Conservation (phyloP, 2,888 invertebrate genomes). For the Campoplex capitator region DNA sequence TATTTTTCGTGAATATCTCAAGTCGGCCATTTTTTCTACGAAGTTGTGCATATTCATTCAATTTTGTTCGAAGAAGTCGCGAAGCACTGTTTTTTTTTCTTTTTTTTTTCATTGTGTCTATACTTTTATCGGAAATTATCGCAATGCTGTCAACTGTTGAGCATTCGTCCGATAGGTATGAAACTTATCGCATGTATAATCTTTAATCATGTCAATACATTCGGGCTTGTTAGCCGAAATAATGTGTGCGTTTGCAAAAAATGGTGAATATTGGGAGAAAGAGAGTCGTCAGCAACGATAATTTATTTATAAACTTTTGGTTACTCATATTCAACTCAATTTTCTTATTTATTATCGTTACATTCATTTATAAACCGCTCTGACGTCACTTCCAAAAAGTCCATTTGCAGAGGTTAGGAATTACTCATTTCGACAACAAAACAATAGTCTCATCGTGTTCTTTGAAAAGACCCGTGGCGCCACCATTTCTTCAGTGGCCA, state of each 20-base stretch:
- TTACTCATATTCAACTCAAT: background rate
- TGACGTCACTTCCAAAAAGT: background rate
- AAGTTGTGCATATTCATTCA: background rate
- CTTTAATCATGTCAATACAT: slow-evolving; percentile 1
- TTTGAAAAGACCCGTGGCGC: background rate
- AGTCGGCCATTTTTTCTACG: background rate
- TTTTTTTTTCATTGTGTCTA: background rate
- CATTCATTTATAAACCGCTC: background rate
- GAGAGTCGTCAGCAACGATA: background rate
- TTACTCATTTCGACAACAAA: background rate
- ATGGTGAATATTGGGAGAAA: background rate
- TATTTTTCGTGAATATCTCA: background rate
- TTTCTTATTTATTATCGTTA: background rate
- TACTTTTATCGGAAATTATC: slow-evolving; percentile 39
- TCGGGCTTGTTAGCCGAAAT: background rate
- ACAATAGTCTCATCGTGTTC: background rate
- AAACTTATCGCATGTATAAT: slow-evolving; percentile 42
- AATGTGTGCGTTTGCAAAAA: background rate
- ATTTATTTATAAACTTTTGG: background rate
- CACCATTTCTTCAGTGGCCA: background rate
- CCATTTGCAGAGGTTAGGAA: slow-evolving; percentile 11
- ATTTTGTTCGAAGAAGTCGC: background rate
- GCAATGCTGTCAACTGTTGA: slow-evolving; percentile 46
- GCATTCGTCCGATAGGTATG: slow-evolving; percentile 50
- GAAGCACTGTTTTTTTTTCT: background rate